Conservation (phyloP, 2,797 vertebrate genomes). For the Sebastes cheni region DNA sequence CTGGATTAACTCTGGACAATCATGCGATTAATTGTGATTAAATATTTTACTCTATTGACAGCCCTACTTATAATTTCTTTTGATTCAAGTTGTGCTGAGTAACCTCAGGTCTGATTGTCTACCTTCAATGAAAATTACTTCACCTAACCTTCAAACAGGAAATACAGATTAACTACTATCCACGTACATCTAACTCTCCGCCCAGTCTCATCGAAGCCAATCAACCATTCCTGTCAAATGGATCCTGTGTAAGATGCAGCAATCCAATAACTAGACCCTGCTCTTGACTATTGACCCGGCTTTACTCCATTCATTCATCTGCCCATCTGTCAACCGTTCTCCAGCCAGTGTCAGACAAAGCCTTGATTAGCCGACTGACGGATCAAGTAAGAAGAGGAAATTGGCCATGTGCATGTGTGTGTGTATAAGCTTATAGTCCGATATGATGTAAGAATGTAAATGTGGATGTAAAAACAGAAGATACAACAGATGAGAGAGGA, state of each 20-base stretch:
- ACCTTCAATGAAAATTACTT: background rate
- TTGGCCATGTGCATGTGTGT: background rate
- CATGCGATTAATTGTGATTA: too few relatives aligned
- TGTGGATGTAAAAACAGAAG: too few relatives aligned
- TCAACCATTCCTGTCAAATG: conserved; percentile 13
- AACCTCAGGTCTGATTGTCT: background rate
- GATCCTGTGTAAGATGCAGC: background rate
- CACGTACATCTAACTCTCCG: background rate
- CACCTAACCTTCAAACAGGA: background rate
- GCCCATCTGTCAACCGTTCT: conserved; percentile 8
- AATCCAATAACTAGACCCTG: conserved; percentile 11
- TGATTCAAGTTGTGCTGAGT: background rate
- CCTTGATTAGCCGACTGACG: conserved; percentile 23
- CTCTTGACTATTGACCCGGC: conserved; percentile 14
- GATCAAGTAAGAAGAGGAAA: background rate
- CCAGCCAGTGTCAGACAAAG: background rate
- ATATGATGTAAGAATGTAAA: background rate
- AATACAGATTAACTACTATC: background rate
- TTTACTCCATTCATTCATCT: background rate
- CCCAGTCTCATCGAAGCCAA: background rate
- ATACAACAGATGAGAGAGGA: background rate
- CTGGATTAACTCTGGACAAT: too few relatives aligned
- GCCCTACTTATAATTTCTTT: background rate
- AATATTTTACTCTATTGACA: too few relatives aligned
- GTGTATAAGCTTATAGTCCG: background rate